Evolutionary conservation across 2,797 vertebrate genomes (phyloP).

Genomic region (Anabacerthia variegaticeps): DNA sequence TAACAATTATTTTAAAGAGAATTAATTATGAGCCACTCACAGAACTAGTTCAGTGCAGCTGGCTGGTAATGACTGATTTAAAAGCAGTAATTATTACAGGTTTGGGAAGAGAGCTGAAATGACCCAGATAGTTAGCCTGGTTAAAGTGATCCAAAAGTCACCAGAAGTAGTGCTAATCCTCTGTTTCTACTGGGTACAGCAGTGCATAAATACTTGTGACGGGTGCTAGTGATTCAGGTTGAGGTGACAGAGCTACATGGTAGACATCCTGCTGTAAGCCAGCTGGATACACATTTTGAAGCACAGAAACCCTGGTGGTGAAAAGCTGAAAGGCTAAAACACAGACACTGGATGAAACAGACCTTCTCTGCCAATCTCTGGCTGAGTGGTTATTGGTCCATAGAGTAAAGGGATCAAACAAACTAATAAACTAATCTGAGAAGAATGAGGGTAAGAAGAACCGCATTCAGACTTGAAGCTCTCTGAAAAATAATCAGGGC

Average conservation of each 20-base stretch:
- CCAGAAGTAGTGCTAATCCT: constrained; percentile 16
- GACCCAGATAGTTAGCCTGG: constrained; percentile 63
- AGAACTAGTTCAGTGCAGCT: constrained; percentile 17
- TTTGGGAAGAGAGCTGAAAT: constrained; percentile 64
- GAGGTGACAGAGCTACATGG: background rate
- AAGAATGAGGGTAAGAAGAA: background rate
- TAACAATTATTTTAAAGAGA: constrained; percentile 8
- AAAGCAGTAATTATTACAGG: constrained; percentile 59
- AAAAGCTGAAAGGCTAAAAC: background rate
- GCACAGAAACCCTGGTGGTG: background rate
- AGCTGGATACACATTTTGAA: background rate
- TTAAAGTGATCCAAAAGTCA: constrained; percentile 61
- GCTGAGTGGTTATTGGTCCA: background rate
- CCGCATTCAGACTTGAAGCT: background rate
- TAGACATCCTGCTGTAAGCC: background rate
- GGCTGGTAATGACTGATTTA: constrained; percentile 24
- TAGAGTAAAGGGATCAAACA: background rate
- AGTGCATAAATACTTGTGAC: background rate
- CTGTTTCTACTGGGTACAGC: background rate
- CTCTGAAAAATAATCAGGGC: background rate
- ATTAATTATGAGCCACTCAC: background rate
- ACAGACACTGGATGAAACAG: background rate
- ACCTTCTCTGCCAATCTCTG: background rate
- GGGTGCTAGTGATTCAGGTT: background rate
- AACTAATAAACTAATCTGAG: background rate